A percentile compares a stretch with the other conserved stretches of the same genome.
phyloP scores from a whole-genome alignment of 2,888 invertebrate genomes.

The Agrochola macilenta region DNA sequence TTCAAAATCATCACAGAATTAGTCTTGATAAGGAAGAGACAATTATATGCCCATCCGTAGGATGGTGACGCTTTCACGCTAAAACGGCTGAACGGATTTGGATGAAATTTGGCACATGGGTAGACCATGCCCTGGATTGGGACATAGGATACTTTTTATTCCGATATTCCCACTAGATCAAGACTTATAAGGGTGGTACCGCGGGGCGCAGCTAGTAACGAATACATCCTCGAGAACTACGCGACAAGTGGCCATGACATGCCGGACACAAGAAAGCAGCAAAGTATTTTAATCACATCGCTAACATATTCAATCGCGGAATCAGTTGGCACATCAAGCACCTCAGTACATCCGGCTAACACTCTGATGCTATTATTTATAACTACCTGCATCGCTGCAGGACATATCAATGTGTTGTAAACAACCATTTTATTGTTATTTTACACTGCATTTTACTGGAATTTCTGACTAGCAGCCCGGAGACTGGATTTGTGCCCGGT shows the following conservation, averaged over 20 bases:
- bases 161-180: too few species aligned
- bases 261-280: slow-evolving; percentile 51
- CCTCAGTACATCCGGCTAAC: slow-evolving; percentile 68
- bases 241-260: slow-evolving; percentile 14
- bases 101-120: too few species aligned
- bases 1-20: not conserved
- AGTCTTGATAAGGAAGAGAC: too few species aligned
- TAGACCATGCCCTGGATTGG: too few species aligned
- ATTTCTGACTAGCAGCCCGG: too few species aligned
- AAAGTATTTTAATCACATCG: slow-evolving; percentile 36
- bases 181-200: too few species aligned
- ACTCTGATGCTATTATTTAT: slow-evolving; percentile 54
- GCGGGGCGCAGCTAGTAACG: too few species aligned
- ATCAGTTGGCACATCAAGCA: slow-evolving; percentile 72
- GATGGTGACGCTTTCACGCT: too few species aligned
- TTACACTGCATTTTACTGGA: slow-evolving; percentile 6
- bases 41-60: not conserved
- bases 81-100: too few species aligned
- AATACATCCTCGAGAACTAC: not conserved
- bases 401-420: slow-evolving; percentile 49
- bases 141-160: too few species aligned
- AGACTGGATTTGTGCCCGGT: too few species aligned
- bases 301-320: slow-evolving; percentile 69
- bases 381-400: slow-evolving; percentile 46
- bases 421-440: slow-evolving; percentile 32